Base-by-base conservation (phyloP, 2,888 invertebrate species). In the Biston stratarius region DNA sequence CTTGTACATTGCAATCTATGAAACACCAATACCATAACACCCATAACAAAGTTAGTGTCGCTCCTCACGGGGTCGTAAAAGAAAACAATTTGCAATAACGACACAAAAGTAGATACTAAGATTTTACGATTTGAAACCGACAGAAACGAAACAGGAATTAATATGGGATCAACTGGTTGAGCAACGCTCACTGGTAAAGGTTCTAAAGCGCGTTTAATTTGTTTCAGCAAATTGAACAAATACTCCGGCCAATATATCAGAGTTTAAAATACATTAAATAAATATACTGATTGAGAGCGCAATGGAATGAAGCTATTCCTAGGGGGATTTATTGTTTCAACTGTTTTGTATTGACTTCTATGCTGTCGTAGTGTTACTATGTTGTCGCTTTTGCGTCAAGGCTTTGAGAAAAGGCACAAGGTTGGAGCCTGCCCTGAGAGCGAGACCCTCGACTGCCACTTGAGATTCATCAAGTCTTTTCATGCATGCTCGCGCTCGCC, bases 401-500 rank as follows among this genome's bases (percentile, higher is more conserved):
- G 44, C 44, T 51, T 66, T 51, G 64, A 64, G 70, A 70, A 71
- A 71, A 73, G 66, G 71, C 66, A 64, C 69, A 69, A 70, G 71
- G 67, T 69, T 74, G 67, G 60, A 69, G 64, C 63, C 51, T 69
- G 64, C 69, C 66, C 70, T 70, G 67, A 53, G 70, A 64, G 47
- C 69, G 70, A 24, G 24, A 64, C 74, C 65, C 77, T 78, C 74
- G 67, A 73, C 74, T 51, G 57, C 68, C 72, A 73, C 77, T 81
- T 74, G 71, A 77, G 81, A 72, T 76, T 79, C 81, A 78, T 83
- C 83, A 82, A 76, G 78, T 76, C 77, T 80, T 77, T 82, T 79
- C 76, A 81, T 70, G 69, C 74, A 77, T 71, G 76, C 81, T 78
- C 75, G 70, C 73, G 73, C 64, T 59, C 64, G 58, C 60, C 67